phyloP scores from a whole-genome alignment of 2,888 invertebrate species.

The Sisyra nigra region DNA sequence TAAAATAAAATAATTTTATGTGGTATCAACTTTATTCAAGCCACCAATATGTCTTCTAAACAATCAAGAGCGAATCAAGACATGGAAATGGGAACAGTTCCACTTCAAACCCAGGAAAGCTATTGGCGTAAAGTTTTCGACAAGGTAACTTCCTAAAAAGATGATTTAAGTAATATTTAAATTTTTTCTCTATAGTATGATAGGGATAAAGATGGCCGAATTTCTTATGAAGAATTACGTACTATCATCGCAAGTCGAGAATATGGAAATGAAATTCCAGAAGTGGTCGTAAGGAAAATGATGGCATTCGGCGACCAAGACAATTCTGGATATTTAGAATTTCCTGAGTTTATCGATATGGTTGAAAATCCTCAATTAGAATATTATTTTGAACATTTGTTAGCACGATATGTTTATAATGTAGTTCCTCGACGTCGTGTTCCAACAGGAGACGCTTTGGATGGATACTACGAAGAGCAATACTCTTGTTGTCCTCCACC shows the following conservation, averaged over 20 bases:
- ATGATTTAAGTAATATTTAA: neutral
- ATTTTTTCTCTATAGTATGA: constrained; percentile 41
- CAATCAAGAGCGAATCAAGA: neutral
- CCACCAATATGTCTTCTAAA: too few species aligned
- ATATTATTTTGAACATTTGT: constrained; percentile 44
- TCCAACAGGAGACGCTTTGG: constrained; percentile 25
- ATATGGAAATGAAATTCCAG: constrained; percentile 51
- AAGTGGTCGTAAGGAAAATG: constrained; percentile 47
- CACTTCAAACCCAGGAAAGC: constrained; percentile 20
- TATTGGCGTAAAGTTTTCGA: constrained; percentile 35
- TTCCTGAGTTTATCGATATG: constrained; percentile 57
- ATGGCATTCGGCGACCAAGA: constrained; percentile 46
- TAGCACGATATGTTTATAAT: constrained; percentile 35
- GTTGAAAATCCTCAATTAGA: constrained; percentile 41
- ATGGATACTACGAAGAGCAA: constrained; percentile 75
- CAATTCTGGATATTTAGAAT: constrained; percentile 48
- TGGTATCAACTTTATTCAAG: too few species aligned
- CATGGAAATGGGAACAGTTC: constrained; percentile 9
- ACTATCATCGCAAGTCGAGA: constrained; percentile 39
- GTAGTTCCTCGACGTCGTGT: constrained; percentile 14
- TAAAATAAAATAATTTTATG: too few species aligned
- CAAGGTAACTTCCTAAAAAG: constrained; percentile 24
- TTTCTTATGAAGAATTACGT: constrained; percentile 48
- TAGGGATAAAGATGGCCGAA: constrained; percentile 48
- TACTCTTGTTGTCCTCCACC: constrained; percentile 89